Percentiles rank a stretch among this genome's conserved stretches.
phyloP scores from a whole-genome alignment of 1,140 invertebrate species.

The Eubasilissa regina region DNA sequence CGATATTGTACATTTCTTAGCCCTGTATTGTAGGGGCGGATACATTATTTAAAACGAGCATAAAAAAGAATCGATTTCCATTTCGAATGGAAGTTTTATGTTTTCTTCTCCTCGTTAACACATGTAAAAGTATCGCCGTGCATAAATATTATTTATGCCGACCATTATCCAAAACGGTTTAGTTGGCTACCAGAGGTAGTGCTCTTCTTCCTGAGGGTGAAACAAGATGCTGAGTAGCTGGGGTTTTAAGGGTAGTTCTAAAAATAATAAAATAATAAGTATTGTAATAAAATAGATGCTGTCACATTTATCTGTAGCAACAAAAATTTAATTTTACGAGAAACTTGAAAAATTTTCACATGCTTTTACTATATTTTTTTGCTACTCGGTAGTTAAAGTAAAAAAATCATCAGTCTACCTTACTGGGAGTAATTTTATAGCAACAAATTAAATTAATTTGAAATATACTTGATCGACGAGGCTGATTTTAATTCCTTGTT shows the following conservation, averaged over 20 bases:
- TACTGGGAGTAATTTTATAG: no score
- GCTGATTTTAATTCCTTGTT: no score
- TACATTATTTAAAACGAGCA: slow-evolving; percentile 2
- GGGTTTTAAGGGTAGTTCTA: slow-evolving; percentile 14
- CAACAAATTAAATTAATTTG: no score
- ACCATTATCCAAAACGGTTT: slow-evolving; percentile 59
- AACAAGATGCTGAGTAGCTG: slow-evolving; percentile 8
- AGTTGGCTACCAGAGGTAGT: slow-evolving; percentile 32
- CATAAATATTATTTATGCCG: slow-evolving; percentile 59
- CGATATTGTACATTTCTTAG: not conserved
- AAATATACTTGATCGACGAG: no score
- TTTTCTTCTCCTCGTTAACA: slow-evolving; percentile 56
- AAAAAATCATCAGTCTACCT: no score
- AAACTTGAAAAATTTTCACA: no score
- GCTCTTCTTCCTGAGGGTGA: slow-evolving; percentile 33
- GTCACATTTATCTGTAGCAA: not conserved
- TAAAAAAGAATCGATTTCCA: slow-evolving; percentile 56
- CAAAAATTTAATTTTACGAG: no score
- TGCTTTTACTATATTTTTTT: no score
- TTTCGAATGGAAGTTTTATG: slow-evolving; percentile 49
- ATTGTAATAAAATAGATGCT: not conserved
- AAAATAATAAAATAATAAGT: not conserved
- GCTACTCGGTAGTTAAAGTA: no score
- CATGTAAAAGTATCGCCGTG: slow-evolving; percentile 58
- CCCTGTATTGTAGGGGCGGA: not conserved